phyloP scores from a whole-genome alignment of 2,797 vertebrate species.

The Acestrorhynchus altus region DNA sequence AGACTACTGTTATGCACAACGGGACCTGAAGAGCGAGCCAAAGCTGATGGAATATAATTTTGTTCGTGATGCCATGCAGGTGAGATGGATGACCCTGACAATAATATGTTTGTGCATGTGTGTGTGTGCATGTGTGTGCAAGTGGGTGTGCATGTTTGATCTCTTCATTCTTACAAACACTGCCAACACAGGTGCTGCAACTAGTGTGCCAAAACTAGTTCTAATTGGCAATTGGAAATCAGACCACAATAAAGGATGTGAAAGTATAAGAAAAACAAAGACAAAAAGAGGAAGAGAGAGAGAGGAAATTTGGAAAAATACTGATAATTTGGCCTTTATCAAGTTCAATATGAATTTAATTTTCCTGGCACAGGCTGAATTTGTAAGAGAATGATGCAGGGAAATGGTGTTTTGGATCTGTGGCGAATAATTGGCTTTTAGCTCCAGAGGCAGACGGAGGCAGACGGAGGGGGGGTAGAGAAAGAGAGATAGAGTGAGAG shows the following conservation, averaged over 20 bases:
- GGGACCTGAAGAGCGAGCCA: slow-evolving; percentile 48
- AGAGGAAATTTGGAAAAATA: slow-evolving; percentile 59
- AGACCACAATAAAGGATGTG: slow-evolving; percentile 42
- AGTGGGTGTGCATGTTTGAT: slow-evolving; percentile 33
- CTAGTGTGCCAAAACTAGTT: slow-evolving; percentile 54
- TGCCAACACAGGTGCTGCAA: slow-evolving; percentile 59
- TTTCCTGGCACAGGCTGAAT: slow-evolving; percentile 64
- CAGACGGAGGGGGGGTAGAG: slow-evolving; percentile 60
- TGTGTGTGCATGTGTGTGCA: slow-evolving; percentile 6
- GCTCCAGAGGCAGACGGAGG: slow-evolving; percentile 67
- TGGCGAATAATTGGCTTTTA: slow-evolving; percentile 81
- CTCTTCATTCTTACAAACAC: slow-evolving; percentile 49
- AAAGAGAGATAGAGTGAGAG: too few species aligned
- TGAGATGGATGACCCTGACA: slow-evolving; percentile 40
- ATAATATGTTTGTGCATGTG: slow-evolving; percentile 37
- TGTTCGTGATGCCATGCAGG: slow-evolving; percentile 38
- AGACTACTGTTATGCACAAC: slow-evolving; percentile 6
- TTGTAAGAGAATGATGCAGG: slow-evolving; percentile 73
- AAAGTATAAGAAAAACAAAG: slow-evolving; percentile 47
- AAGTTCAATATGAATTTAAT: slow-evolving; percentile 72
- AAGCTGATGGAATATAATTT: slow-evolving; percentile 42
- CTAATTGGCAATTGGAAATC: slow-evolving; percentile 62
- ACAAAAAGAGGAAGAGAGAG: slow-evolving; percentile 36
- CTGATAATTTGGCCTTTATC: slow-evolving; percentile 64
- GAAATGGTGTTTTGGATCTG: slow-evolving; percentile 75